phyloP scores from a whole-genome alignment of 2,113 vertebrate genomes.

The Columbina picui region DNA sequence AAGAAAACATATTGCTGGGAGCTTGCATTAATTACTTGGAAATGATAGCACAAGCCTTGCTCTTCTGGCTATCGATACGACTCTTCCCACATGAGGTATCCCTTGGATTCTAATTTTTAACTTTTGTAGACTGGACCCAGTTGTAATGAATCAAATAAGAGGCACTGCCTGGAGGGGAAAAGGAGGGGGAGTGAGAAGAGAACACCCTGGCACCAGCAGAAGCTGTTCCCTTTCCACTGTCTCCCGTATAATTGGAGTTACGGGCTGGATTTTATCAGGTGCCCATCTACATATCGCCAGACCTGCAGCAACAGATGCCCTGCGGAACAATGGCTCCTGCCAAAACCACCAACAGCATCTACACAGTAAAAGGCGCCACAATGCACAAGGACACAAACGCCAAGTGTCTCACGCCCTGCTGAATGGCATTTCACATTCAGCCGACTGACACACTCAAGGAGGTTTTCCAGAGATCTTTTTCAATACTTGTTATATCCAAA shows the following conservation, averaged over 20 bases:
- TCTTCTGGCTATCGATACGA: accelerated
- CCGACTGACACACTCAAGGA: not conserved
- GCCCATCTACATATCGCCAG: not conserved
- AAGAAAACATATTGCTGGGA: not conserved
- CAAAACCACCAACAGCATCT: not conserved
- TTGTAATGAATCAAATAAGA: not conserved
- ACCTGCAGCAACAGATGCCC: not conserved
- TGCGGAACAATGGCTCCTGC: not conserved
- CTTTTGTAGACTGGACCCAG: not conserved
- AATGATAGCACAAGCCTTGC: not conserved
- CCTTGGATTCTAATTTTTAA: not conserved
- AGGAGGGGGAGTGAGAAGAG: not conserved
- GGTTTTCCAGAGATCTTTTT: not conserved
- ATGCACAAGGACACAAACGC: not conserved
- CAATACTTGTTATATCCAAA: not conserved
- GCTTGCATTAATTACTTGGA: not conserved
- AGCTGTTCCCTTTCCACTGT: not conserved
- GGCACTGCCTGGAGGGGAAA: not conserved
- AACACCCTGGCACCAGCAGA: not conserved
- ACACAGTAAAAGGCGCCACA: not conserved
- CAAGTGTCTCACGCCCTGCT: accelerated
- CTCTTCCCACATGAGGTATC: accelerated
- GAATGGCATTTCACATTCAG: not conserved
- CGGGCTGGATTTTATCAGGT: not conserved
- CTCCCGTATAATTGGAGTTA: not conserved